Evolutionary conservation across 2,113 vertebrate species (phyloP).

Genomic region (Electrona antarctica): DNA sequence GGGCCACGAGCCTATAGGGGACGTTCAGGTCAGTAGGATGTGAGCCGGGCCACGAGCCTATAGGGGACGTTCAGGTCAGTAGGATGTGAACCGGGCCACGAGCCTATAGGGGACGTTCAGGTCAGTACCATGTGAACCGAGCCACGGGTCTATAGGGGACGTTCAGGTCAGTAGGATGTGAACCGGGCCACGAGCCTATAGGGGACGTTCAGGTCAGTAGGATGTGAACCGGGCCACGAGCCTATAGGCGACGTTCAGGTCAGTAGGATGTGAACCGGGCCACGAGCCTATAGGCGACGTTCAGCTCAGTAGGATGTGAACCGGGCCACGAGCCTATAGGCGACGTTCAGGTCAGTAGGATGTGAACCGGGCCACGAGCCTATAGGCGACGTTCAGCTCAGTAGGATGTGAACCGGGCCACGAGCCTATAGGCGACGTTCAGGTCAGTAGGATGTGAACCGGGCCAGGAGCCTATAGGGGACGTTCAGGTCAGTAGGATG

Average conservation of each 20-base stretch:
- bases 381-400: constrained; percentile 74
- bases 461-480: no score
- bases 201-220: constrained; percentile 72
- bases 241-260: constrained; percentile 88
- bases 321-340: no score
- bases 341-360: constrained; percentile 86
- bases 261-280: constrained; percentile 72
- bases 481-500: constrained; percentile 79
- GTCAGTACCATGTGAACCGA: no score
- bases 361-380: no score
- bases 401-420: constrained; percentile 68
- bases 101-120: no score
- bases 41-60: constrained; percentile 76
- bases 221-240: constrained; percentile 80
- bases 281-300: no score
- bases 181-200: no score
- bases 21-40: constrained; percentile 80
- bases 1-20: no score
- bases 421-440: constrained; percentile 65
- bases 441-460: constrained; percentile 75
- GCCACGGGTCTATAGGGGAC: no score
- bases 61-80: constrained; percentile 89
- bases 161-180: constrained; percentile 69
- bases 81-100: constrained; percentile 56
- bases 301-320: constrained; percentile 73